Conservation (phyloP, 2,888 invertebrate genomes). For the Andrena dorsata region DNA sequence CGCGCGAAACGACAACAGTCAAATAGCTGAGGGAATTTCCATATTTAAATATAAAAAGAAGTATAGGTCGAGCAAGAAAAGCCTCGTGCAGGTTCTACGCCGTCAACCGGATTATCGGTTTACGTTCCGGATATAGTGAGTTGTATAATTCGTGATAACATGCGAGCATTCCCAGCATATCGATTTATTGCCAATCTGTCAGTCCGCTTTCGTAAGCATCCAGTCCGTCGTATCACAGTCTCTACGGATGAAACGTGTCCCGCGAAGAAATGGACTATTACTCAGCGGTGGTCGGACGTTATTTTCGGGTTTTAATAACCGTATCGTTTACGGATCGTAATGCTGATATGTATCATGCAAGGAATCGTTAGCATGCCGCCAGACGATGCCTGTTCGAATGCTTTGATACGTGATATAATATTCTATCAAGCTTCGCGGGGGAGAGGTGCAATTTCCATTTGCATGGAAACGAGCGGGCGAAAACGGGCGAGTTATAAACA, state of each 20-base stretch:
- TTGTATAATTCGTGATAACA: background rate
- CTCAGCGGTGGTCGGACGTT: no score
- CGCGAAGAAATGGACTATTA: no score
- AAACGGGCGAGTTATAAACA: slow-evolving; percentile 33
- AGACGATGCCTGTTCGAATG: background rate
- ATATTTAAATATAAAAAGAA: slow-evolving; percentile 14
- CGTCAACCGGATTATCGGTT: background rate
- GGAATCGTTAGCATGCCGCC: background rate
- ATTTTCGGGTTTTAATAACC: no score
- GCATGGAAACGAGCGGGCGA: slow-evolving; percentile 27
- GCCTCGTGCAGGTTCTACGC: background rate
- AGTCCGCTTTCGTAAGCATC: no score
- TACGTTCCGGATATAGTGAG: background rate
- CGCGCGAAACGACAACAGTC: slow-evolving; percentile 24
- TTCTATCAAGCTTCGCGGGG: background rate
- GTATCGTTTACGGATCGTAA: background rate
- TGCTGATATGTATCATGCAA: background rate
- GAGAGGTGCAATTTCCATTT: slow-evolving; percentile 23
- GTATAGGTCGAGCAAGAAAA: background rate
- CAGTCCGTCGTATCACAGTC: no score
- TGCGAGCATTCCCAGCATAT: background rate
- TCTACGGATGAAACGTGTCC: no score
- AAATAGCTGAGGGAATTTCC: slow-evolving; percentile 28
- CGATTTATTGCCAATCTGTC: background rate
- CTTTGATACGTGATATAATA: slow-evolving; percentile 14